A percentile compares a stretch with the other conserved stretches of the same genome.
Conservation (phyloP, 92 coral and sea anemone species). For the Parazoanthus swiftii region DNA sequence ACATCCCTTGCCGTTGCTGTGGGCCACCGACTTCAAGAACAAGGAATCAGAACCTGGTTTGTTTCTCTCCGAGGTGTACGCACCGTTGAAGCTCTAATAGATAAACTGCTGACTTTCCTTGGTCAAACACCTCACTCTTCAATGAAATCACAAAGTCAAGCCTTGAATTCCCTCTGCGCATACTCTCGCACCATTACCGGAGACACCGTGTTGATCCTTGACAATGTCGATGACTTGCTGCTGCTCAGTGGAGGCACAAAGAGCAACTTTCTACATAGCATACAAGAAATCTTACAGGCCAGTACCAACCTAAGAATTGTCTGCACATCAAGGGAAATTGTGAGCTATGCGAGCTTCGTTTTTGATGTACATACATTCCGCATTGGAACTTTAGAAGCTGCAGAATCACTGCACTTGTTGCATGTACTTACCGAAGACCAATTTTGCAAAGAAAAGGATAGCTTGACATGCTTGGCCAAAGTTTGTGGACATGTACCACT, state of each 20-base stretch:
- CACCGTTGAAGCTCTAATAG: background rate
- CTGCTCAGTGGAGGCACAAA: too few relatives aligned
- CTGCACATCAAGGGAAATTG: background rate
- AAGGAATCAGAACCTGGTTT: constrained; percentile 15
- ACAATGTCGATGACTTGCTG: constrained; percentile 5
- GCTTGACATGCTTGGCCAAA: background rate
- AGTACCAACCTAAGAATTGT: background rate
- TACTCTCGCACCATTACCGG: background rate
- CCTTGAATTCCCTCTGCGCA: background rate
- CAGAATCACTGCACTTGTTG: background rate
- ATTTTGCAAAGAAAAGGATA: background rate
- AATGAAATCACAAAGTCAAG: too few relatives aligned
- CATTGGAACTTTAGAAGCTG: background rate
- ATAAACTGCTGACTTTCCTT: background rate
- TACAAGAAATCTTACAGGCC: too few relatives aligned
- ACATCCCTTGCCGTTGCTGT: background rate
- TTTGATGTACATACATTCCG: background rate
- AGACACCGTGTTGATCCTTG: background rate
- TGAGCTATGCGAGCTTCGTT: background rate
- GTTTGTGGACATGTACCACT: constrained; percentile 2
- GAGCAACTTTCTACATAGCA: too few relatives aligned
- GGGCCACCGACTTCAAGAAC: constrained; percentile 11
- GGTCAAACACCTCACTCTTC: background rate
- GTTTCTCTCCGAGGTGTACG: background rate
- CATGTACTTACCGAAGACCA: background rate